phyloP scores from a whole-genome alignment of 2,797 vertebrate species.

The Falco columbarius region DNA sequence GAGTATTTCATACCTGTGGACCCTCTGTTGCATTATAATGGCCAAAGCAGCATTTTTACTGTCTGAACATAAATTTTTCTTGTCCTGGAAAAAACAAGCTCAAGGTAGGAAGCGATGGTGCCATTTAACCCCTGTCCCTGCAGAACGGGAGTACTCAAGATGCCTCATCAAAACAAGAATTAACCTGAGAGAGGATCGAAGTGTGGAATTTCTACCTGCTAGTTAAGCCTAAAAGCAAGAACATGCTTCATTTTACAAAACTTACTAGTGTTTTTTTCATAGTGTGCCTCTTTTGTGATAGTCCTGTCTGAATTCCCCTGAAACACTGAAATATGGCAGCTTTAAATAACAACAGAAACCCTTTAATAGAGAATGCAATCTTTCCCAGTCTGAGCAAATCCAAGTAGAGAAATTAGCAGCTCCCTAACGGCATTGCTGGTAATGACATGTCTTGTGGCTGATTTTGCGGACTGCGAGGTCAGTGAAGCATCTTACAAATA shows the following conservation, averaged over 20 bases:
- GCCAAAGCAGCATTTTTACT: background rate
- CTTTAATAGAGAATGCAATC: background rate
- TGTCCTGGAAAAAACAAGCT: background rate
- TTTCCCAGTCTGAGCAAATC: background rate
- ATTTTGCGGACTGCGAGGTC: slow-evolving; percentile 30
- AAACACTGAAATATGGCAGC: background rate
- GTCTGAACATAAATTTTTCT: background rate
- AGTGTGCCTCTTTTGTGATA: background rate
- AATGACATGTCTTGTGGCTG: background rate
- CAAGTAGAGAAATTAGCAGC: slow-evolving; percentile 43
- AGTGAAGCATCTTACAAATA: slow-evolving; percentile 55
- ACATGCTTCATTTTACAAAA: background rate
- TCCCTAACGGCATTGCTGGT: background rate
- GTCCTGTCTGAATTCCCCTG: background rate
- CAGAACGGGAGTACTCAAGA: background rate
- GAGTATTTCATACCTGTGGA: background rate
- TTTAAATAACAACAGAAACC: slow-evolving; percentile 14
- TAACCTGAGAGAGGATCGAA: background rate
- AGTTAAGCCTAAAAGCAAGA: background rate
- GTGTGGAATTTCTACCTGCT: background rate
- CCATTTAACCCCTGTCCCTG: background rate
- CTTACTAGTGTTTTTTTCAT: background rate
- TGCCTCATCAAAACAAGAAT: background rate
- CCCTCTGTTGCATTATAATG: background rate
- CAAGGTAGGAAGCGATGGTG: background rate